Evolutionary conservation across 2,888 invertebrate species (phyloP).

Genomic region (Oscheius sp.): DNA sequence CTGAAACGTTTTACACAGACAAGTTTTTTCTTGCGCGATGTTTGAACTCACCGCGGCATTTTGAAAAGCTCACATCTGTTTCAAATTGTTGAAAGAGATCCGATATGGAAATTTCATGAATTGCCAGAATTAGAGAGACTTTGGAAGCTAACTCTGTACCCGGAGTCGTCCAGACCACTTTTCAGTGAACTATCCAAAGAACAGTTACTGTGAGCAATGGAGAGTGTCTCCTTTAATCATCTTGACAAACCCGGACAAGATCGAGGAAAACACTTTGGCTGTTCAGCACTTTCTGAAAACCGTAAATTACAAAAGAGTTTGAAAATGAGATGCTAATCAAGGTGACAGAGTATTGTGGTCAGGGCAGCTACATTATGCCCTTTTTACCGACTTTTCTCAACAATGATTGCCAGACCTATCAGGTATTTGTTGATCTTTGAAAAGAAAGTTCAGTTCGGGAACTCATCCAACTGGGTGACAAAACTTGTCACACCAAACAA

Average conservation of each 20-base stretch:
- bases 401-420: background rate
- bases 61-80: too few species aligned
- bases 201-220: conserved; percentile 10
- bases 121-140: background rate
- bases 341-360: conserved; percentile 12
- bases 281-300: conserved; percentile 13
- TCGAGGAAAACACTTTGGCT: background rate
- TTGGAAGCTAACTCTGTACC: background rate
- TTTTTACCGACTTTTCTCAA: conserved; percentile 3
- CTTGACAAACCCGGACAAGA: background rate
- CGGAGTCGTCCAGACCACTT: background rate
- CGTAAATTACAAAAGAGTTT: background rate
- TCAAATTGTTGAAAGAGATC: too few species aligned
- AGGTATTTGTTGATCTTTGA: background rate
- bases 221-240: conserved; percentile 13
- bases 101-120: background rate
- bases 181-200: conserved; percentile 16
- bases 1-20: too few species aligned
- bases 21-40: too few species aligned
- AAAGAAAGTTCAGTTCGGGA: background rate
- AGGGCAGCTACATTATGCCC: conserved; percentile 6
- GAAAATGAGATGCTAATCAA: background rate
- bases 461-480: background rate
- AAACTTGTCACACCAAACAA: background rate
- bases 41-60: too few species aligned